These are phyloP conservation scores for Melikaiella ostensackeni DNA, from an alignment of 2,888 invertebrate genomes.

Conservation along the genomic window DNA sequence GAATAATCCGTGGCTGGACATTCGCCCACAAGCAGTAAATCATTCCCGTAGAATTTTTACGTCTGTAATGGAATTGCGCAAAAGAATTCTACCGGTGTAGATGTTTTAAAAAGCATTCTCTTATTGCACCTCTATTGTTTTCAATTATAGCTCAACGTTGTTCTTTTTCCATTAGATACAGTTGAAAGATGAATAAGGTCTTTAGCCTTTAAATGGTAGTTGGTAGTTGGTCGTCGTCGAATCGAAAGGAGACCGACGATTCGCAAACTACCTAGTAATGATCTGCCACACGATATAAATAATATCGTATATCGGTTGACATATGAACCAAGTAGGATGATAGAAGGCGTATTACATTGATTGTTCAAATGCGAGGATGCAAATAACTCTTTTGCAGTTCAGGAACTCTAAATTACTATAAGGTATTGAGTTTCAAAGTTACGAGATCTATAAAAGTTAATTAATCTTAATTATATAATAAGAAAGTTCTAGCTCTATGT, in stretches of 20 bases:
- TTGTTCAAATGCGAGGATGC: background rate
- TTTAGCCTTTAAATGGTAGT: background rate
- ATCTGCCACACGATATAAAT: background rate
- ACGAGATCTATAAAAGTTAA: no score
- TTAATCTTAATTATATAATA: no score
- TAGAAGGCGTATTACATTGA: background rate
- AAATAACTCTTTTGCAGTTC: background rate
- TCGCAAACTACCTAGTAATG: background rate
- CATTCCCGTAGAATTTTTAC: background rate
- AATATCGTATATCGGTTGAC: background rate
- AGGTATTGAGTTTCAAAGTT: no score
- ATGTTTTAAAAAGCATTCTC: background rate
- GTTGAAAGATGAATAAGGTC: background rate
- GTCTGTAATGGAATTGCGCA: background rate
- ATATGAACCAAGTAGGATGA: background rate
- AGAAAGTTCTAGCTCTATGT: no score
- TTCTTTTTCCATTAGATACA: background rate
- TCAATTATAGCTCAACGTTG: background rate
- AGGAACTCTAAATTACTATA: background rate
- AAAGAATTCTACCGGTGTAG: background rate
- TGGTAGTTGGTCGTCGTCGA: background rate
- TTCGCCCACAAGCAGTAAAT: slow-evolving; percentile 3
- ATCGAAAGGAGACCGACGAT: background rate
- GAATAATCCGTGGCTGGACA: slow-evolving; percentile 4
- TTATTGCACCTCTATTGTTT: background rate